Percentiles rank a stretch among this genome's conserved stretches.
phyloP scores from a whole-genome alignment of 2,113 vertebrate genomes.

The Anhinga anhinga region DNA sequence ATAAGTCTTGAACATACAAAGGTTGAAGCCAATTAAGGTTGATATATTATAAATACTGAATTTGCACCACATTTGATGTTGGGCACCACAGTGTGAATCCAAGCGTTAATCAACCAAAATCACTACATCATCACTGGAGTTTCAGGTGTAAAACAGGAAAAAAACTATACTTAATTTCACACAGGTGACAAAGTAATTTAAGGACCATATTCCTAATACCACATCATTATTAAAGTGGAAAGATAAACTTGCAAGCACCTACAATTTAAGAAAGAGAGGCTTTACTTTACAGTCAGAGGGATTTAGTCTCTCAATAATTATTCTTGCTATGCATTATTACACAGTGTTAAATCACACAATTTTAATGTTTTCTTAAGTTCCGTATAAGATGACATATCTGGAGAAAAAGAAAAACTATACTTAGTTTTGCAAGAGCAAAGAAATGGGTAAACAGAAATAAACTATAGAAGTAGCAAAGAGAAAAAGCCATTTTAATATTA shows the following conservation, averaged over 20 bases:
- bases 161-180: neutral
- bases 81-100: neutral
- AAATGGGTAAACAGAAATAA: neutral
- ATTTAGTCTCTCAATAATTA: neutral
- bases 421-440: neutral
- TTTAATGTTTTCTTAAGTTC: neutral
- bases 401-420: neutral
- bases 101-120: neutral
- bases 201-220: neutral
- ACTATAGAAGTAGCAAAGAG: neutral
- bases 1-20: neutral
- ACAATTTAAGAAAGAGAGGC: neutral
- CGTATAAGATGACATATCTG: neutral
- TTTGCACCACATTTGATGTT: neutral
- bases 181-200: neutral
- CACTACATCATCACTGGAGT: fast-evolving
- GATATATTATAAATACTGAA: neutral
- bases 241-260: neutral
- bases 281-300: neutral
- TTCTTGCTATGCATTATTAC: neutral
- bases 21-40: neutral
- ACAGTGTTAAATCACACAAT: neutral
- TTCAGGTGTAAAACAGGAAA: neutral
- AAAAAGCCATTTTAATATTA: fast-evolving
- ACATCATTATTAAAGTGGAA: neutral